A percentile compares a stretch with the other conserved stretches of the same genome.
Evolutionary conservation across 2,113 vertebrate species (phyloP).

Genomic region (Podiceps cristatus): DNA sequence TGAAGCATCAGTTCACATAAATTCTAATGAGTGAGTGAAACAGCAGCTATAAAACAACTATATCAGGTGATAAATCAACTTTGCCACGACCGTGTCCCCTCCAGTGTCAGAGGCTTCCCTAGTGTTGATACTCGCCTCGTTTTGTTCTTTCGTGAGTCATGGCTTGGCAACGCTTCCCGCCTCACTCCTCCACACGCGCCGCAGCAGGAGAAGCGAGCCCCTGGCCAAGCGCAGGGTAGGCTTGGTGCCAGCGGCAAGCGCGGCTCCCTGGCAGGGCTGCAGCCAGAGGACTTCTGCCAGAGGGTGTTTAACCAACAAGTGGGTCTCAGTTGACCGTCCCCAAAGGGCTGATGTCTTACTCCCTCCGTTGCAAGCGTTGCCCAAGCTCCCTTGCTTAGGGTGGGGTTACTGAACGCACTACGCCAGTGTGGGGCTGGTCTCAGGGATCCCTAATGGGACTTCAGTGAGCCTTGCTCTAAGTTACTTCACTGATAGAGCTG

Average conservation of each 20-base stretch:
- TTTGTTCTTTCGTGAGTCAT: not conserved
- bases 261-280: not conserved
- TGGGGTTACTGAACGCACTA: not conserved
- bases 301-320: not conserved
- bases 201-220: not conserved
- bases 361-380: not conserved
- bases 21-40: not conserved
- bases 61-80: not conserved
- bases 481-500: not conserved
- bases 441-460: not conserved
- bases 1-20: not conserved
- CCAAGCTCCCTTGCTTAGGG: not conserved
- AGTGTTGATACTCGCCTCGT: not conserved
- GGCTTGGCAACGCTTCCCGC: not conserved
- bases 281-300: not conserved
- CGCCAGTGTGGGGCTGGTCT: not conserved
- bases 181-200: not conserved
- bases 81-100: not conserved
- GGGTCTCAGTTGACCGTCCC: not conserved
- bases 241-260: accelerated
- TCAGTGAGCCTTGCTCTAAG: not conserved
- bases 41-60: not conserved
- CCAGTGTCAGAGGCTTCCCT: not conserved
- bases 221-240: not conserved
- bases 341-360: not conserved